Conservation (phyloP, 2,113 vertebrate genomes). For the Tautogolabrus adspersus region DNA sequence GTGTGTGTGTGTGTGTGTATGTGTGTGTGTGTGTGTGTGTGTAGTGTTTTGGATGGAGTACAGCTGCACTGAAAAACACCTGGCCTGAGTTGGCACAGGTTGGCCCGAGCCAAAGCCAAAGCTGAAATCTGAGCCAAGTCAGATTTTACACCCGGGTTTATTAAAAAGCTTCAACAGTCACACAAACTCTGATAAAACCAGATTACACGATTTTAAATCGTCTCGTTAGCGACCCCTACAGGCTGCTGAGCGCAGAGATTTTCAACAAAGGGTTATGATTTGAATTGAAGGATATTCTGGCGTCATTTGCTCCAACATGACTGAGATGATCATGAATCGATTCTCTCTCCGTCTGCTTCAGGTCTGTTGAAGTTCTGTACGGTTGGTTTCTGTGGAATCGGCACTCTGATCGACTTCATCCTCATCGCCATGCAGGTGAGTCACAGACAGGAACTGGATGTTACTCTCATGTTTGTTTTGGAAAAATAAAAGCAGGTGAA, state of each 20-base stretch:
- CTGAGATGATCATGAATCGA: no score
- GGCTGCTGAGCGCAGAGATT: neutral
- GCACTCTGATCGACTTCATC: slow-evolving; percentile 96
- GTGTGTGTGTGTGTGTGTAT: no score
- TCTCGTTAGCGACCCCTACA: neutral
- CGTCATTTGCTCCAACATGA: no score
- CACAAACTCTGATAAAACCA: neutral
- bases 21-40: no score
- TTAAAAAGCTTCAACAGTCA: neutral
- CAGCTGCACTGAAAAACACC: slow-evolving; percentile 45
- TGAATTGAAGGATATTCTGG: no score
- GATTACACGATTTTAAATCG: neutral
- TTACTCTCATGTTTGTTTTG: no score
- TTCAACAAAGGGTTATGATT: no score
- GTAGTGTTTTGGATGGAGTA: slow-evolving; percentile 16
- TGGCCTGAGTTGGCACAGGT: slow-evolving; percentile 40
- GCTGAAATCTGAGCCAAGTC: slow-evolving; percentile 11
- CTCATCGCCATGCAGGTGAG: slow-evolving; percentile 98
- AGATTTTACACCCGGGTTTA: neutral
- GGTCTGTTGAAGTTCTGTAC: slow-evolving; percentile 98
- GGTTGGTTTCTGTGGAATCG: slow-evolving; percentile 98
- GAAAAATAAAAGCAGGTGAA: no score
- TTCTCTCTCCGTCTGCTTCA: slow-evolving; percentile 53
- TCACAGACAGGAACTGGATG: neutral
- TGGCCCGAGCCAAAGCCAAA: neutral